phyloP scores from a whole-genome alignment of 92 coral and sea anemone species.

The Palythoa caribaeorum region DNA sequence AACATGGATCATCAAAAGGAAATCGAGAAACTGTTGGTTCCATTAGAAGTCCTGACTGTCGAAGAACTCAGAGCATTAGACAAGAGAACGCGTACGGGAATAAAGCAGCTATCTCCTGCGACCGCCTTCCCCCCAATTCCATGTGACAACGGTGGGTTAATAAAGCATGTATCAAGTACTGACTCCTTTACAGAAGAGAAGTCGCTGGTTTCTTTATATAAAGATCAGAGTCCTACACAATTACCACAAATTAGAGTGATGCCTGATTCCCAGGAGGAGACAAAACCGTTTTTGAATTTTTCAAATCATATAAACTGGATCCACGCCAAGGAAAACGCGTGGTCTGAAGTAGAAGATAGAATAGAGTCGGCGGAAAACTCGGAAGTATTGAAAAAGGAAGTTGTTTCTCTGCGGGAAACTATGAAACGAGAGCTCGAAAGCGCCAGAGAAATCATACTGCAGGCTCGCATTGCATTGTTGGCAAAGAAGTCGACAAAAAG shows the following conservation, averaged over 20 bases:
- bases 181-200: background rate
- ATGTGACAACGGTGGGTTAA: background rate
- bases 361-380: background rate
- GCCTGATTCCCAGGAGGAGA: background rate
- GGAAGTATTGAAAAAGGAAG: conserved; percentile 14
- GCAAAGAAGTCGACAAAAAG: conserved; percentile 19
- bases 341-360: background rate
- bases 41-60: conserved; percentile 20
- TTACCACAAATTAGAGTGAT: conserved; percentile 10
- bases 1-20: conserved; percentile 25
- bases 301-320: background rate
- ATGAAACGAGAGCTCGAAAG: conserved; percentile 1
- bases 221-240: conserved; percentile 2
- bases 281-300: background rate
- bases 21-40: background rate
- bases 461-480: background rate
- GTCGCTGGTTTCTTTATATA: background rate
- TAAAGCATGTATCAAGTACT: background rate
- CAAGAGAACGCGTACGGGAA: background rate
- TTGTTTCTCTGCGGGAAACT: background rate
- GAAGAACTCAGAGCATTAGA: background rate
- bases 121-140: conserved; percentile 23
- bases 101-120: background rate
- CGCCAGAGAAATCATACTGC: conserved; percentile 1
- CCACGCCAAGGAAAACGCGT: background rate